Percentiles rank a stretch among this genome's conserved stretches.
phyloP scores from a whole-genome alignment of 2,888 invertebrate species.

The Podotricha telesiphe region DNA sequence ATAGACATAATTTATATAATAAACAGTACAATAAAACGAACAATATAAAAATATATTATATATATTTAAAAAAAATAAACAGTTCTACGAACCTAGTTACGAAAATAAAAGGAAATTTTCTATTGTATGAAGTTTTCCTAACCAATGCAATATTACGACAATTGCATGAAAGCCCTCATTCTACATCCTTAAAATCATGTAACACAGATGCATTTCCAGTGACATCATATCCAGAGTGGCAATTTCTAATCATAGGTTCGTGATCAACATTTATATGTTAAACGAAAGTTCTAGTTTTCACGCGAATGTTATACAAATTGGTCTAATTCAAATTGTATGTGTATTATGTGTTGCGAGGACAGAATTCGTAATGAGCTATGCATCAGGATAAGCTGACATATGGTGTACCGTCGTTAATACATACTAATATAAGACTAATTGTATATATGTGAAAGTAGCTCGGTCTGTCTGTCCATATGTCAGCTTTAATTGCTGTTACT shows the following conservation, averaged over 20 bases:
- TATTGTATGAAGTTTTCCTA: too few relatives aligned
- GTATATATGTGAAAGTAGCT: conserved; percentile 5
- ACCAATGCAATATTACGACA: conserved; percentile 35
- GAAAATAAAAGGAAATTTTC: too few relatives aligned
- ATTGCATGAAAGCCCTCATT: conserved; percentile 27
- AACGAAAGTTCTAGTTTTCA: conserved; percentile 71
- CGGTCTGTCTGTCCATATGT: neutral
- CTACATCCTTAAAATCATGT: conserved; percentile 37
- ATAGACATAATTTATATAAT: too few relatives aligned
- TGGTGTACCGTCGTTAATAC: conserved; percentile 5
- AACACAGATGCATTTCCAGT: conserved; percentile 50
- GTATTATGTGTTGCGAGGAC: conserved; percentile 28
- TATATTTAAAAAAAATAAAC: too few relatives aligned
- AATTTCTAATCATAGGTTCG: conserved; percentile 74
- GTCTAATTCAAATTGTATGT: conserved; percentile 42
- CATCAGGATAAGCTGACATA: conserved; percentile 3
- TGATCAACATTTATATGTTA: conserved; percentile 64
- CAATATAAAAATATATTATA: too few relatives aligned
- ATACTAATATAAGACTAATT: conserved; percentile 13
- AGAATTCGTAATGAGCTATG: conserved; percentile 28
- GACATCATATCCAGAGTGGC: conserved; percentile 61
- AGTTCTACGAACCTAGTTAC: too few relatives aligned
- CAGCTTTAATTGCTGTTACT: neutral
- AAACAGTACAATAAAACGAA: too few relatives aligned
- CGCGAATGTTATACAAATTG: conserved; percentile 51